phyloP scores from a whole-genome alignment of 2,113 vertebrate species.

The Petrocephalus microphthalmus region DNA sequence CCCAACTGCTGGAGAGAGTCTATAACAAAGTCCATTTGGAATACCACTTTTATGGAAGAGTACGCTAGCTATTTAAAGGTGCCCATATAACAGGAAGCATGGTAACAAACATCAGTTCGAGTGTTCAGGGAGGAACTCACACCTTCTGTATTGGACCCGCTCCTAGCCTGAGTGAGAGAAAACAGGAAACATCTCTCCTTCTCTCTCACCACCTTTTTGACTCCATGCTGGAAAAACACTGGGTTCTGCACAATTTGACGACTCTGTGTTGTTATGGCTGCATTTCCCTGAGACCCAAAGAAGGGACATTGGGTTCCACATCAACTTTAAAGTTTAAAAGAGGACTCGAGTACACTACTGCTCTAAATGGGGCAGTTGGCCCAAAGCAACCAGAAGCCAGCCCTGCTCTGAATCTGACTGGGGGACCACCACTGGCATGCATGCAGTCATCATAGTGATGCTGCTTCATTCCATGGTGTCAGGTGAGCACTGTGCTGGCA shows the following conservation, averaged over 20 bases:
- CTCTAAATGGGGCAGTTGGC: background rate
- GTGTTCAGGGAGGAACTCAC: background rate
- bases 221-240: background rate
- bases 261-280: background rate
- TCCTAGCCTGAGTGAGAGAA: background rate
- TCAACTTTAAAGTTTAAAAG: background rate
- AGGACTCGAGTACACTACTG: background rate
- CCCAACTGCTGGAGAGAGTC: background rate
- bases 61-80: background rate
- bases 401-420: background rate
- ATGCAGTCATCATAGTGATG: background rate
- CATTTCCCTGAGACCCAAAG: background rate
- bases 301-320: background rate
- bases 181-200: slow-evolving; percentile 3
- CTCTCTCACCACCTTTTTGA: slow-evolving; percentile 1
- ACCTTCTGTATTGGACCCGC: background rate
- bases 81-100: background rate
- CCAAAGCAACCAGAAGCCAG: background rate
- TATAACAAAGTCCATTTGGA: background rate
- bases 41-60: background rate
- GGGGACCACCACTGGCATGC: background rate
- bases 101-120: background rate
- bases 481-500: background rate
- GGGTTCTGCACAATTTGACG: background rate
- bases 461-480: background rate